Evolutionary conservation across 2,888 invertebrate genomes (phyloP), one percentile per base, ranked within the genome.

Genomic region (Microplitis deprimator): DNA sequence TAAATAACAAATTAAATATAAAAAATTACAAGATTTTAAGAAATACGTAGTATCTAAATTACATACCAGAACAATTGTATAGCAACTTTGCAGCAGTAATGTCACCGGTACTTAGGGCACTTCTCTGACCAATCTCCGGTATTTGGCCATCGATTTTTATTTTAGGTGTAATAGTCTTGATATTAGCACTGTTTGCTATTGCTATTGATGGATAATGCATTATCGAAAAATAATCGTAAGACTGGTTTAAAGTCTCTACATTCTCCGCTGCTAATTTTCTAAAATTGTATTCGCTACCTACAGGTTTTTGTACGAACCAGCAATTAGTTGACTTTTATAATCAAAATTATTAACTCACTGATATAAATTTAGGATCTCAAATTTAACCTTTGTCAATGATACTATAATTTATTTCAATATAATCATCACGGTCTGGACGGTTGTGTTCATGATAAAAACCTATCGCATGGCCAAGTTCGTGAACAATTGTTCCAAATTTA

Each of bases 361-460:
- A 29, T 29, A 29, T 4, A 4, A 29, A 29, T 29, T 29, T 0
- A 29, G 3, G 29, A 3, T 3, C 4, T 29, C 29, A 29, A 2
- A 20, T 20, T 92, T 99, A 99, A 69, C 98, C 98, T 97, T 91
- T 10, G 6, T 65, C 29, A 39, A 99, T 99, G 89, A 98, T 98
- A 85, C 97, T 97, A 85, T 96, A 94, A 86, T 98, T 96, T 86
- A 99, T 99, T 89, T 97, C 96, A 82, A 99, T 99, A 90, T 98
- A 97, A 80, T 95, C 93, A 88, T 98, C 98, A 70, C 99, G 91
- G 90, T 99, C 99, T 0, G 99, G 99, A 68, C 99, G 92, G 0
- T 99, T 99, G 90, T 99, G 99, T 89, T 99, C 99, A 90, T 99
- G 99, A 98, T 98, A 99, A 91, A 99, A 99, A 76, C 98, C 98